A percentile compares a stretch with the other conserved stretches of the same genome.
phyloP scores from a whole-genome alignment of 2,888 invertebrate genomes.

The Lydus trimaculatus region DNA sequence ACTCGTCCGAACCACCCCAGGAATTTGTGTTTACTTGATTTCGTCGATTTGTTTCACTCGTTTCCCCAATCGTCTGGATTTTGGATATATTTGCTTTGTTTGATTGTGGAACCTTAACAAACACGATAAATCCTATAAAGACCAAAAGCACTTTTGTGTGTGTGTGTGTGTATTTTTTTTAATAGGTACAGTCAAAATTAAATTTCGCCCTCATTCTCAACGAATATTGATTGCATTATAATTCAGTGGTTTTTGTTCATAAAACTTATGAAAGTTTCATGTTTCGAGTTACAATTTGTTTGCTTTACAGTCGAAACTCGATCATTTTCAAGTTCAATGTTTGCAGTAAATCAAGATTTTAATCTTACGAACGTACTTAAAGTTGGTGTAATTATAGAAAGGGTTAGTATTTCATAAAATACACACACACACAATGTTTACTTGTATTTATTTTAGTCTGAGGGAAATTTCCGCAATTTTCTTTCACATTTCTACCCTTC shows the following conservation, averaged over 20 bases:
- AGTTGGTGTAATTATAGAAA: neutral
- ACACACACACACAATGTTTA: neutral
- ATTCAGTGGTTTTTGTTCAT: neutral
- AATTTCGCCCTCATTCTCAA: neutral
- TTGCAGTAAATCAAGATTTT: neutral
- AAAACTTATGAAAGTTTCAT: neutral
- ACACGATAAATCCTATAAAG: neutral
- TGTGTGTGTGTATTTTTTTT: neutral
- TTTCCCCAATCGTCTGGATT: slow-evolving; percentile 22
- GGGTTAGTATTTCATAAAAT: neutral
- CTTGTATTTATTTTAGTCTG: neutral
- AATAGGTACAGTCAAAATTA: neutral
- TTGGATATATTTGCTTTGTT: slow-evolving; percentile 14
- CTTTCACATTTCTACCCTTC: neutral
- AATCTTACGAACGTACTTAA: neutral
- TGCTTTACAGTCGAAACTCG: neutral
- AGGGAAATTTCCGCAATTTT: neutral
- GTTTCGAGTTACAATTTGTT: neutral
- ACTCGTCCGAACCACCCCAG: slow-evolving; percentile 21
- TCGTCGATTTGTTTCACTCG: slow-evolving; percentile 40
- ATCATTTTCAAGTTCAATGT: neutral
- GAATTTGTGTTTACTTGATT: slow-evolving; percentile 42
- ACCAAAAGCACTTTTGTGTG: too few species aligned
- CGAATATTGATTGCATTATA: neutral
- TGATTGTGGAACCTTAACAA: slow-evolving; percentile 16